Percentiles rank a stretch among this genome's conserved stretches.
phyloP scores from a whole-genome alignment of 2,888 invertebrate genomes.

The Amphimallon solstitiale region DNA sequence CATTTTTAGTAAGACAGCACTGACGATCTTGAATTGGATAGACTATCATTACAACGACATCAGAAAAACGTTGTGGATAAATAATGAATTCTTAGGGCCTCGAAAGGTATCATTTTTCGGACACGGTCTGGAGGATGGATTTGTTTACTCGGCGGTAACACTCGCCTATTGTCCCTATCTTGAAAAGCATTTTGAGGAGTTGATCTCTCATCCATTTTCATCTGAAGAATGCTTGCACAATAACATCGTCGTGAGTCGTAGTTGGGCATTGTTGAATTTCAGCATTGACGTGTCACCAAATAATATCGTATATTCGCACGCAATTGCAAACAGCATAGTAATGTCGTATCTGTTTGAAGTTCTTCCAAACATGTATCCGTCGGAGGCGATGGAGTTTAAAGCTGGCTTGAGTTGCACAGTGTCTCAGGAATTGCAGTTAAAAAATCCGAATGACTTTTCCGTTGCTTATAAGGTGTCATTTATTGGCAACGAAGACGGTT shows the following conservation, averaged over 20 bases:
- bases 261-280: conserved; percentile 19
- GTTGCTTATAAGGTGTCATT: conserved; percentile 4
- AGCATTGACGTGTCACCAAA: conserved; percentile 6
- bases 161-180: conserved; percentile 29
- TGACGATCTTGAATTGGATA: not conserved
- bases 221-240: conserved; percentile 19
- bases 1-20: not conserved
- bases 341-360: conserved; percentile 18
- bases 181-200: not conserved
- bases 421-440: not conserved
- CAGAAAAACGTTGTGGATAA: not conserved
- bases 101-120: not conserved
- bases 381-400: conserved; percentile 19
- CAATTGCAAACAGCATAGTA: conserved; percentile 5
- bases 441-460: conserved; percentile 17
- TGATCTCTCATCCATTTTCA: not conserved
- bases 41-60: not conserved
- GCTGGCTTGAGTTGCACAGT: not conserved
- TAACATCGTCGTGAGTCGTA: not conserved
- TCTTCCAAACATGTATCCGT: conserved; percentile 19
- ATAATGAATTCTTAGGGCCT: not conserved
- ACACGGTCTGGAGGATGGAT: conserved; percentile 1
- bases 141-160: conserved; percentile 26
- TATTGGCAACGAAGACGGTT: conserved; percentile 5
- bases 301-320: not conserved